Percentiles rank a stretch among this genome's conserved stretches.
These are phyloP conservation scores for Laterallus jamaicensis DNA, from an alignment of 2,113 vertebrate species.

Conservation along the genomic window DNA sequence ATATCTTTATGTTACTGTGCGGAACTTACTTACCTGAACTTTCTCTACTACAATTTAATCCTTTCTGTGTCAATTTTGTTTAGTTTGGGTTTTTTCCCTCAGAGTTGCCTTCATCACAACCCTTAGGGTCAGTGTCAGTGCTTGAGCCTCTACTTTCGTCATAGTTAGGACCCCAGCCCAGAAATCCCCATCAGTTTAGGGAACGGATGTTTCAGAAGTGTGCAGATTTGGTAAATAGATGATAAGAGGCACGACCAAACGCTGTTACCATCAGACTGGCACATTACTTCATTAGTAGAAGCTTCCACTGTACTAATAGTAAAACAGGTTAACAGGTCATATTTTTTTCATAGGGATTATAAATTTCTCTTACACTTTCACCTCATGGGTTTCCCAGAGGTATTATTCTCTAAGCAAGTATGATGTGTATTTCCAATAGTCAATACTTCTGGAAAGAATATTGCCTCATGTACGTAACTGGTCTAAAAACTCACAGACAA, in stretches of 20 bases:
- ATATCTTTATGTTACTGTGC: neutral
- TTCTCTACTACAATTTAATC: neutral
- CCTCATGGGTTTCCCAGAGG: neutral
- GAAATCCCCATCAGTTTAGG: neutral
- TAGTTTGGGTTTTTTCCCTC: neutral
- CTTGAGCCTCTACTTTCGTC: neutral
- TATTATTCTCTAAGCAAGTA: neutral
- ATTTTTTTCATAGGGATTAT: neutral
- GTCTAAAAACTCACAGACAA: neutral
- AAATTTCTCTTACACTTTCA: neutral
- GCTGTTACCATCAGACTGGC: neutral
- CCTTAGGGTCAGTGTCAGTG: accelerated
- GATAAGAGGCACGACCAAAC: neutral
- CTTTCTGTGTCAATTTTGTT: accelerated
- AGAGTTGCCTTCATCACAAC: neutral
- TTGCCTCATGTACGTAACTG: neutral
- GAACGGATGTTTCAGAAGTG: neutral
- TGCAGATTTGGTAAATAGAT: neutral
- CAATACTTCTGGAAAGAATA: neutral
- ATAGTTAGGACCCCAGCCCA: neutral
- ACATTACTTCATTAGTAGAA: neutral
- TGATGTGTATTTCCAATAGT: neutral
- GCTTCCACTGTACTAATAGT: neutral
- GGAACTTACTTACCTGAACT: neutral
- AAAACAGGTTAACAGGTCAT: neutral